Evolutionary conservation across 2,797 vertebrate species (phyloP).

Genomic region (Monodelphis domestica): DNA sequence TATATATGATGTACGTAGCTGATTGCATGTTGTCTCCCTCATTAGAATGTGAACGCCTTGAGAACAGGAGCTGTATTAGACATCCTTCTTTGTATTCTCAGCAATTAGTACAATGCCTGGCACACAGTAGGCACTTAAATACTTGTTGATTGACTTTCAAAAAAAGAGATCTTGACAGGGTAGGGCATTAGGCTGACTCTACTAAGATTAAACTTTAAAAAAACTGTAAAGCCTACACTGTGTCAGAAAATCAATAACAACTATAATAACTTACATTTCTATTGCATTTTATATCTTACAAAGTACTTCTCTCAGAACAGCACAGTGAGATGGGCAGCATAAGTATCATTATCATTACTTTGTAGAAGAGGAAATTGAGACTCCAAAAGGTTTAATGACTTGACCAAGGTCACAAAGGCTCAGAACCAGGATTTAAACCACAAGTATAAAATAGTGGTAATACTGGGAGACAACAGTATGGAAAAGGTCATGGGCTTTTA

Average conservation of each 20-base stretch:
- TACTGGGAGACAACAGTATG: too few species aligned
- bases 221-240: neutral
- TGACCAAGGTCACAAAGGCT: neutral
- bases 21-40: neutral
- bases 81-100: neutral
- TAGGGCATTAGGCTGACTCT: neutral
- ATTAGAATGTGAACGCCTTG: neutral
- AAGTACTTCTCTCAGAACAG: neutral
- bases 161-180: neutral
- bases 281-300: neutral
- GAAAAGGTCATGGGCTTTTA: too few species aligned
- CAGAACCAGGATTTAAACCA: neutral
- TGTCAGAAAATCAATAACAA: neutral
- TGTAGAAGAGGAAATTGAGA: neutral
- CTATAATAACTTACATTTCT: neutral
- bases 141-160: neutral
- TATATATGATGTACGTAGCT: neutral
- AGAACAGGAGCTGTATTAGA: neutral
- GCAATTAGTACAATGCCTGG: neutral
- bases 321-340: neutral
- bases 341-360: neutral
- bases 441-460: too few species aligned
- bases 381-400: neutral
- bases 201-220: neutral
- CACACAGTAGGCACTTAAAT: neutral